Base-by-base conservation (phyloP, 2,888 invertebrate genomes). In the Macrophya alboannulata region DNA sequence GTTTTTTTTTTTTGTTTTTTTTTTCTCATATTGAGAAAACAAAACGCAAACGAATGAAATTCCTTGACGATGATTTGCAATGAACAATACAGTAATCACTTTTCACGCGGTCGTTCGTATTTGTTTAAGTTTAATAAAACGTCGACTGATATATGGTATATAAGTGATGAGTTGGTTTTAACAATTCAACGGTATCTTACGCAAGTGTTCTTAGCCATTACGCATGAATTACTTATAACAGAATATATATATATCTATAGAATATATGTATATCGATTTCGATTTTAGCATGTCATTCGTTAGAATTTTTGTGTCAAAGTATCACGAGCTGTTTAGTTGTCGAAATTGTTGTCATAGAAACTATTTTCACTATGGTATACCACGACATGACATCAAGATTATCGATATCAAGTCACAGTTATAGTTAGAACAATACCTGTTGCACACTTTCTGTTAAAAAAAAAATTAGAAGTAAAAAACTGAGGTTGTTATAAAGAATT, bases 261-360 rank as follows among this genome's bases (percentile, higher is more conserved):
- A 62, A 37, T 12, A n/a, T 17, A 17, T 55, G n/a, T 17, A 15
- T 37, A 68, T 68, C 37, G 68, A 68, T 68, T 37, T 68, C 68
- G 37, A 37, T 37, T 37, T 17, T 37, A 37, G 68, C 37, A 17
- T 15, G 3, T 25, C 21, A 25, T 62, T 45, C 17, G n/a, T 74
- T 12, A 43, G 4, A 31, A 21, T 21, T 45, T 74, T 25, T n/a
- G 1, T 21, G 72, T 10, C 15, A 45, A 74, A 74, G 45, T 43
- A 15, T 10, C 45, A 45, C 21, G 21, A 74, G 21, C 10, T 10
- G 31, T 12, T 77, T 55, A 37, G 77, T 77, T 77, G 77, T 48
- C 77, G 25, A 77, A 77, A 51, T 55, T 31, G 77, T 77, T 31
- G 55, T 55, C 48, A 55, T 55, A 15, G 55, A 4, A 51, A 77